These are phyloP conservation scores for Bambusicola thoracicus DNA, from an alignment of 2,113 vertebrate species.

Conservation along the genomic window DNA sequence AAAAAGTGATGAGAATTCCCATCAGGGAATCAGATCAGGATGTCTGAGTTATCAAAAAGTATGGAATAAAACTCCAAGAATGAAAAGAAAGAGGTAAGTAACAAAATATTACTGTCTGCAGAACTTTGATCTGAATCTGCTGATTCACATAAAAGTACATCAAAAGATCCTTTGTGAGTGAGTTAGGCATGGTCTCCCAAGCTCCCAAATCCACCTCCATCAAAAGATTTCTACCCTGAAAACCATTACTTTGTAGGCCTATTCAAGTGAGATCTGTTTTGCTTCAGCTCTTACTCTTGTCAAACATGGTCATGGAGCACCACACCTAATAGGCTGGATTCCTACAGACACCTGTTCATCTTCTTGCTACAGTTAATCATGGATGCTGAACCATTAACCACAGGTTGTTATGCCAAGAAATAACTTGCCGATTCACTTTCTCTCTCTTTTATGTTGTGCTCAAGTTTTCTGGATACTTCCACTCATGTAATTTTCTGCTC, in stretches of 20 bases:
- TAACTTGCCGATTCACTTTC: neutral
- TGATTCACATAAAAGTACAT: neutral
- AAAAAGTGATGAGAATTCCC: neutral
- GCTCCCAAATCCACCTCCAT: neutral
- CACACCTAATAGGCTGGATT: neutral
- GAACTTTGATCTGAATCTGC: neutral
- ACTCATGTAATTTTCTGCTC: slow-evolving; percentile 9
- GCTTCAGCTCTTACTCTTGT: neutral
- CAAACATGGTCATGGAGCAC: neutral
- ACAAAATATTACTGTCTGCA: neutral
- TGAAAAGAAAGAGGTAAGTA: neutral
- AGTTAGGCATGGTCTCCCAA: neutral
- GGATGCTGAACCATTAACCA: neutral
- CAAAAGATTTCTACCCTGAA: neutral
- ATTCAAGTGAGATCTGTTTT: neutral
- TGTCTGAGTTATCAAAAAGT: neutral
- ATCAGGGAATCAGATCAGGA: neutral
- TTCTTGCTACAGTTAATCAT: neutral
- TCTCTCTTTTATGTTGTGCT: neutral
- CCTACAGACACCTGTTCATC: neutral
- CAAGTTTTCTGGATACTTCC: slow-evolving; percentile 30
- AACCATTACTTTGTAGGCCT: neutral
- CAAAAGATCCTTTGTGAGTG: neutral
- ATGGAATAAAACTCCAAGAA: neutral
- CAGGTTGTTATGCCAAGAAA: neutral